Evolutionary conservation across 2,797 vertebrate species (phyloP), one percentile per base, ranked within the genome.

Genomic region (Paratrypauchen microcephalus): DNA sequence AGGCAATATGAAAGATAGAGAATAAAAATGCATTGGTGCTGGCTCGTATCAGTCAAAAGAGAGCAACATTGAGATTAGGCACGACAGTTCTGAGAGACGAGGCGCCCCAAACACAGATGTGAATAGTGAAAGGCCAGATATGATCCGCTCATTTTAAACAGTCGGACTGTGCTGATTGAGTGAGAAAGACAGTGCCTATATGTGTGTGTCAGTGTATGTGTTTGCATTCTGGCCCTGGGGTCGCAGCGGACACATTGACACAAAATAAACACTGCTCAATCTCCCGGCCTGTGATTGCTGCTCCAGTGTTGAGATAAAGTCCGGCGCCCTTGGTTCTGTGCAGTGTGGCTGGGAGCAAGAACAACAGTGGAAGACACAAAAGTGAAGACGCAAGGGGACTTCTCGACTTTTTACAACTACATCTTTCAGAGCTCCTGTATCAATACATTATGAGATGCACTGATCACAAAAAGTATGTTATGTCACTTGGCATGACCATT

Each of bases 71-170:
- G 84, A 89, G 90, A 90, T 90, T 86, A 89, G 80, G 76, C 76
- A 19, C 81, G 79, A 69, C 64, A 76, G 81, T 75, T 84, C 75
- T 74, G 83, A 86, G 86, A 86, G 66, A 64, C 64, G 65, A 36
- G 28, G 66, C 64, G 66, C 21, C 64, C 80, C 83, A 91, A 81
- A 85, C 74, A 76, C 78, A 78, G 80, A 87, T 82, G 84, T 88
- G 85, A 88, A 83, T 85, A 77, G 86, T 78, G 88, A 89, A 89
- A 88, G 80, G 83, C 73, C 65, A 90, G 89, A 87, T 93, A 93
- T 93, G 91, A 93, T 89, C 88, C 86, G 88, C 89, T 89, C 88
- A 89, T 93, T 93, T 93, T 90, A 90, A 92, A 84, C 87, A 91
- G 81, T 26, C 32, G 65, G 81, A 54, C 58, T 36, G 58, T 70